Base-by-base conservation (phyloP, 2,113 vertebrate species). In the Noturus placidus region DNA sequence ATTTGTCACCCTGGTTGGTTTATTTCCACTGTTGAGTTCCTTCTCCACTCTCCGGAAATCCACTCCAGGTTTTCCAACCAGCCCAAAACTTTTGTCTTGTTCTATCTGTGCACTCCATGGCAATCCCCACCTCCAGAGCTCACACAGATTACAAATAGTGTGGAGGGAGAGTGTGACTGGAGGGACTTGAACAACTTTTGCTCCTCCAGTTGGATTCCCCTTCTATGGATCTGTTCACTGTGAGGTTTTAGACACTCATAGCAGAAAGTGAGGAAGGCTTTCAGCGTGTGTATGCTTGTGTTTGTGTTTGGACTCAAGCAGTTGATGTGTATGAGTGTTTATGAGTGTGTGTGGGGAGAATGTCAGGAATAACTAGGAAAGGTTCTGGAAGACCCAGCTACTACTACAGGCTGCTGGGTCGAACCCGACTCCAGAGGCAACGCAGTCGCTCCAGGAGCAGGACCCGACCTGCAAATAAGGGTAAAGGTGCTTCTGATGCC, bases 401-500 rank as follows among this genome's bases (percentile, higher is more conserved):
- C 95, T 99, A 99, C 95, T 98, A 98, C 92, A 95, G 98, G 92
- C 96, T 99, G 92, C 94, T 99, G 92, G 95, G 97, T 94, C 96
- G 97, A 93, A 96, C 97, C 46, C 95, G 97, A 89, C 96, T 99
- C 87, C 97, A 98, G 95, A 96, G 98, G 90, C 98, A 99, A 93
- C 96, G 97, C 30, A 99, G 98, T 94, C 93, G 97, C 90, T 99
- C 98, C 89, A 96, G 97, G 92, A 98, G 97, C 93, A 97, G 98
- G 92, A 97, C 91, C 93, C 95, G 98, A 94, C 95, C 96, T 25
- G 90, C 97, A 10, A 88, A 91, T 89, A 94, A 95, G 96, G 98
- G 97, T 98, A 97, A 96, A 86, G 38, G 19, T 63, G 35, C 50
- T 82, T 61, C 46, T 87, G 54, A 35, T 50, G 77, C 74, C 82